Base-by-base conservation (phyloP, 1,140 invertebrate species). In the Drosophila nebulosa region DNA sequence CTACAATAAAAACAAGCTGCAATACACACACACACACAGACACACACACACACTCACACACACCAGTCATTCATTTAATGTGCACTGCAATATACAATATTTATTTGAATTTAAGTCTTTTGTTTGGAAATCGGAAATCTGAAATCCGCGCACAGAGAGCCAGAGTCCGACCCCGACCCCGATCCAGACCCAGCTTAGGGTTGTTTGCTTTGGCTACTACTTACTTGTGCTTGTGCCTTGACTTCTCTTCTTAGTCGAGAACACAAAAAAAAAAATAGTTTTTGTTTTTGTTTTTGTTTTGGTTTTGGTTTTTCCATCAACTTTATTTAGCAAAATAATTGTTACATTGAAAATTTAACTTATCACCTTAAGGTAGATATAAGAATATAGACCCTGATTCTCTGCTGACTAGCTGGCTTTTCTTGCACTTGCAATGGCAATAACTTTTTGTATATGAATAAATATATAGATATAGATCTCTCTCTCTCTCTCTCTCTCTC, bases 61-160 rank as follows among this genome's bases (percentile, higher is more conserved):
- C 21, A 51, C n/a, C 35, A 46, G 36, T 62, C 74, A 83, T 83
- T 85, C 77, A 64, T 79, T 86, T 86, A 86, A 88, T 85, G 81
- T 88, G 81, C 70, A 67, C 70, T 79, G 84, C 79, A 79, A 79
- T 85, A 89, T 89, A 89, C 85, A 89, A 89, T 89, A 89, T 89
- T 89, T 89, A 89, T 89, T 89, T 89, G 85, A 89, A 79, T 89
- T 89, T 89, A 89, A 89, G 84, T 89, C 84, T 73, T 70, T 89
- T 89, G 85, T 89, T 85, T 84, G 76, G n/a, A n/a, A n/a, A n/a
- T n/a, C n/a, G n/a, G n/a, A 79, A 69, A 80, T 80, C 79, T 74
- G 46, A 84, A 89, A 89, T 84, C 83, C 69, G 85, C 83, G 76
- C 71, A 78, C 62, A 72, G 21, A 71, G 18, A 67, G 26, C 64